Conservation (phyloP, 2,113 vertebrate species). For the Motacilla alba region DNA sequence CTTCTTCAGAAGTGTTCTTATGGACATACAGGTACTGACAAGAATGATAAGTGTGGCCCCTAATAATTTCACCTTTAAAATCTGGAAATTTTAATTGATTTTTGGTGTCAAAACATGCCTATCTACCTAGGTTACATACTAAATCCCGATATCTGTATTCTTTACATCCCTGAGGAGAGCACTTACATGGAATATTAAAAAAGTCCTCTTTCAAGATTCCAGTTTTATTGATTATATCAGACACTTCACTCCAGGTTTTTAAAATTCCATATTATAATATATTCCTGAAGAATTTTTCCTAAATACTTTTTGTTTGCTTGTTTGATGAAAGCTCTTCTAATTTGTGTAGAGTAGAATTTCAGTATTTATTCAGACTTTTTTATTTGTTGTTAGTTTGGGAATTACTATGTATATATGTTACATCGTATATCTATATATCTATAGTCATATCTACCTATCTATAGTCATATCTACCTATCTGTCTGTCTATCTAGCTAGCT, state of each 20-base stretch:
- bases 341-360: neutral
- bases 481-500: too few relatives aligned
- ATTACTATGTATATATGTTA: neutral
- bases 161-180: neutral
- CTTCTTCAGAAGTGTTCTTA: neutral
- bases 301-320: rapidly evolving
- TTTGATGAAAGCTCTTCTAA: neutral
- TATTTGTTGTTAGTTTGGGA: neutral
- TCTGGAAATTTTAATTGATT: neutral
- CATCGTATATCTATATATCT: too few relatives aligned
- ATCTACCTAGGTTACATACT: neutral
- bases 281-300: neutral
- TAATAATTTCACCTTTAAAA: neutral
- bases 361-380: neutral
- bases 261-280: neutral
- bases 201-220: neutral
- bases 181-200: neutral
- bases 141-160: neutral
- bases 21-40: neutral
- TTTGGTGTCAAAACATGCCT: neutral
- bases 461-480: too few relatives aligned
- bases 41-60: neutral
- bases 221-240: neutral
- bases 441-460: neutral
- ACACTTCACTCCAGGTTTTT: neutral